Percentiles rank a stretch among this genome's conserved stretches.
Conservation (phyloP, 2,797 vertebrate genomes). For the Myripristis murdjan region DNA sequence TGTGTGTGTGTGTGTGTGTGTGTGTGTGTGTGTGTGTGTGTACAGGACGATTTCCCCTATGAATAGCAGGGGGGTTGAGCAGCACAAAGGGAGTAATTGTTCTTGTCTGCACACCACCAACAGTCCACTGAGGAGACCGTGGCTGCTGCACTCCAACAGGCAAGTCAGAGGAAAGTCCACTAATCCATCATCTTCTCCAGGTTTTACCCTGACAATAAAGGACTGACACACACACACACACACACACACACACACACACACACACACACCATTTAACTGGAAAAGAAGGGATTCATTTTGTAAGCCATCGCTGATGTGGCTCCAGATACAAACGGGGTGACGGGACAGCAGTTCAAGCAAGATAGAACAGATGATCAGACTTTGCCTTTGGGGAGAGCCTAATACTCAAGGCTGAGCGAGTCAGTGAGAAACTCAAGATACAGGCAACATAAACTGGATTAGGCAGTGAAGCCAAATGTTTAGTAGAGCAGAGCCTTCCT, state of each 20-base stretch:
- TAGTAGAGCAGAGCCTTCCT: slow-evolving; percentile 22
- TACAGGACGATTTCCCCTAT: slow-evolving; percentile 45
- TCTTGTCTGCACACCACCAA: slow-evolving; percentile 70
- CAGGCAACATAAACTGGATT: slow-evolving; percentile 49
- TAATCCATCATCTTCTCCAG: slow-evolving; percentile 58
- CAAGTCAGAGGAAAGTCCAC: slow-evolving; percentile 45
- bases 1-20: slow-evolving; percentile 7
- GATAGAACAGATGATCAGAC: slow-evolving; percentile 35
- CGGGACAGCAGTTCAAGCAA: neutral
- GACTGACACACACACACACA: slow-evolving; percentile 27
- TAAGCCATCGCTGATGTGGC: neutral
- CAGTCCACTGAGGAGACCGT: slow-evolving; percentile 51
- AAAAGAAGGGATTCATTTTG: slow-evolving; percentile 24
- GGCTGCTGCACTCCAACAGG: slow-evolving; percentile 54
- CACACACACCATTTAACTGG: slow-evolving; percentile 9
- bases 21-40: neutral
- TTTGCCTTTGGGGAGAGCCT: slow-evolving; percentile 37
- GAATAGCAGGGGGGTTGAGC: slow-evolving; percentile 70
- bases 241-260: slow-evolving; percentile 17
- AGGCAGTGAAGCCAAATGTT: slow-evolving; percentile 36
- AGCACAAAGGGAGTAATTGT: slow-evolving; percentile 81
- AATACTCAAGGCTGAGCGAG: slow-evolving; percentile 22
- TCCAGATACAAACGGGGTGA: neutral
- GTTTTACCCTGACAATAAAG: slow-evolving; percentile 34
- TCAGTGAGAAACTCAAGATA: slow-evolving; percentile 39